Conservation (phyloP, 1,140 invertebrate genomes). For the Ditylenchus dipsaci region DNA sequence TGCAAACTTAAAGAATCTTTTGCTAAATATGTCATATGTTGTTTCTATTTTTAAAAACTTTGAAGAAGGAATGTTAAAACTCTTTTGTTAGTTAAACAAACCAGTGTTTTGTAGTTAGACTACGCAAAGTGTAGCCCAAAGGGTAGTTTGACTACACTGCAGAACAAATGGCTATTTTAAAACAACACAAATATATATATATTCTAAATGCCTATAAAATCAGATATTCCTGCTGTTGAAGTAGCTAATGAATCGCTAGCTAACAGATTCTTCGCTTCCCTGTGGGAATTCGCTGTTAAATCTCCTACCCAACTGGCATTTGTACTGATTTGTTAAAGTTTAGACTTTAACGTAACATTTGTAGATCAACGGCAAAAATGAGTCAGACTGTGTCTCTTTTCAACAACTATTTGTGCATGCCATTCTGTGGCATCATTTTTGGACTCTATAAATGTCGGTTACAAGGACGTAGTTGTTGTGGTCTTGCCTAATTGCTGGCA, state of each 20-base stretch:
- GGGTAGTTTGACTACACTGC: too few relatives aligned
- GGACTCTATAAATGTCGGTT: slow-evolving; percentile 16
- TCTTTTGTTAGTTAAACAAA: too few relatives aligned
- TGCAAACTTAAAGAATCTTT: too few relatives aligned
- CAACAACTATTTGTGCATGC: slow-evolving; percentile 35
- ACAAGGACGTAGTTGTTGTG: slow-evolving; percentile 33
- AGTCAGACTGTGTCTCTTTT: slow-evolving; percentile 31
- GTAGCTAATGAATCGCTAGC: slow-evolving; percentile 20
- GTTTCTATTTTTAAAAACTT: too few relatives aligned
- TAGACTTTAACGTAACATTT: slow-evolving; percentile 7
- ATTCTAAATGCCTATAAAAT: slow-evolving; percentile 33
- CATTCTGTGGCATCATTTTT: slow-evolving; percentile 36
- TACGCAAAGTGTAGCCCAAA: too few relatives aligned
- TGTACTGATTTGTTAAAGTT: slow-evolving; percentile 4
- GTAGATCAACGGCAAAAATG: slow-evolving; percentile 35
- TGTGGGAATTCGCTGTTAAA: slow-evolving; percentile 26
- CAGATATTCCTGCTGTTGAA: slow-evolving; percentile 27
- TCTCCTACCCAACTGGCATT: slow-evolving; percentile 23
- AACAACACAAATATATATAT: too few relatives aligned
- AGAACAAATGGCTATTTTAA: too few relatives aligned
- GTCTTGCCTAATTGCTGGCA: slow-evolving; percentile 42
- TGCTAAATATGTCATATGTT: too few relatives aligned
- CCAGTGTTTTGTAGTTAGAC: too few relatives aligned
- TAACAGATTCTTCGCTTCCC: slow-evolving; percentile 1
- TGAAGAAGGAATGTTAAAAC: too few relatives aligned